phyloP scores from a whole-genome alignment of 1,140 invertebrate genomes.

The Elymnias hypermnestra region DNA sequence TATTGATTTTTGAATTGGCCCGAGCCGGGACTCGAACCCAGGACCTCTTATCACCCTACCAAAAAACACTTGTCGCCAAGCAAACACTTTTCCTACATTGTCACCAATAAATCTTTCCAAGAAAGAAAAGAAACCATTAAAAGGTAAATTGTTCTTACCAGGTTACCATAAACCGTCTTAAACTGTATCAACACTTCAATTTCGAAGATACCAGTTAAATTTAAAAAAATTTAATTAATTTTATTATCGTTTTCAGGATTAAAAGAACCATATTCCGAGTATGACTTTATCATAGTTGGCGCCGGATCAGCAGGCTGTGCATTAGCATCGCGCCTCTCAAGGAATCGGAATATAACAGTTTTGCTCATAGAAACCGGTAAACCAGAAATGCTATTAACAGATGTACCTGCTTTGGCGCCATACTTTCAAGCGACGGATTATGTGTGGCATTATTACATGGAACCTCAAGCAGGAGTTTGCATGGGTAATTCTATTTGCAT shows the following conservation, averaged over 20 bases:
- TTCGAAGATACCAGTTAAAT: too few species aligned
- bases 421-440: constrained; percentile 79
- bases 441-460: constrained; percentile 84
- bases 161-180: too few species aligned
- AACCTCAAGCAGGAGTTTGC: constrained; percentile 79
- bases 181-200: too few species aligned
- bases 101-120: too few species aligned
- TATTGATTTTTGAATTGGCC: too few species aligned
- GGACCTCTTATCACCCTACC: too few species aligned
- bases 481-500: constrained; percentile 44
- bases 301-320: constrained; percentile 81
- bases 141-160: too few species aligned
- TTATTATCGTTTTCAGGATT: constrained; percentile 30
- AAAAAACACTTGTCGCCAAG: too few species aligned
- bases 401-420: constrained; percentile 79
- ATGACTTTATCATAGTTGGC: constrained; percentile 92
- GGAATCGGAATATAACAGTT: constrained; percentile 78
- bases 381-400: constrained; percentile 81
- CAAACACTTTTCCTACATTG: too few species aligned
- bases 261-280: constrained; percentile 62
- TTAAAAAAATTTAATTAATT: background rate
- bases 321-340: constrained; percentile 78
- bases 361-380: constrained; percentile 81
- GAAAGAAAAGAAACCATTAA: too few species aligned
- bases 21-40: too few species aligned